Evolutionary conservation across 2,888 invertebrate genomes (phyloP), one percentile per base, ranked within the genome.

Genomic region (Folsomia candida): DNA sequence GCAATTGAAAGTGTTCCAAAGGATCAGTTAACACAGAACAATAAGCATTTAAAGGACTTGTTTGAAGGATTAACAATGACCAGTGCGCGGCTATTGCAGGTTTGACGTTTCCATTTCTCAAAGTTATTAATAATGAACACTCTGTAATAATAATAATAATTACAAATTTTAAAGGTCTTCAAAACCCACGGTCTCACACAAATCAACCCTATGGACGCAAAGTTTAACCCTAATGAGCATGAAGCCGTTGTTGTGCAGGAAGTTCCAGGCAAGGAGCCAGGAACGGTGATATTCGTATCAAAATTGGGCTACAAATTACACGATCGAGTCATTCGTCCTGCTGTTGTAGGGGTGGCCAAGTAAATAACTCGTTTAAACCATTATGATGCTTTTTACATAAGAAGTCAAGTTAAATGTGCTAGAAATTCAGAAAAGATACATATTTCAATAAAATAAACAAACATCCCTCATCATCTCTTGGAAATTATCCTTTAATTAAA

Each of bases 291-390:
- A 1, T 90, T 92, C 1, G 96, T 98, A 0, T 93, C 94, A 70
- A 98, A 99, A 86, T 88, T 94, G 61, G 99, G 99, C 4, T 99
- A 97, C 84, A 94, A 93, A 83, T 86, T 99, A 68, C 92, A 94
- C 81, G 93, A 94, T 82, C 87, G 99, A 79, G 94, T 96, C 80
- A 90, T 99, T 80, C 87, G 99, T 78, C 97, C 99, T 51, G 98
- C 99, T 1, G 85, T 97, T 54, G 99, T 99, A 27, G 99, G 98
- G 22, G 97, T 99, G 22, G 90, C 94, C 57, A 94, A 94, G 62
- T 80, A 68, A 78, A 69, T 18, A 47, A 18, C 18, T 47, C 47
- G 9, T 47, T 47, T 47, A 47, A 11, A 47, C n/a, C n/a, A n/a
- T n/a, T n/a, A n/a, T n/a, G n/a, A n/a, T n/a, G n/a, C n/a, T n/a